phyloP scores from a whole-genome alignment of 2,113 vertebrate species.

The Rhipidura dahli region DNA sequence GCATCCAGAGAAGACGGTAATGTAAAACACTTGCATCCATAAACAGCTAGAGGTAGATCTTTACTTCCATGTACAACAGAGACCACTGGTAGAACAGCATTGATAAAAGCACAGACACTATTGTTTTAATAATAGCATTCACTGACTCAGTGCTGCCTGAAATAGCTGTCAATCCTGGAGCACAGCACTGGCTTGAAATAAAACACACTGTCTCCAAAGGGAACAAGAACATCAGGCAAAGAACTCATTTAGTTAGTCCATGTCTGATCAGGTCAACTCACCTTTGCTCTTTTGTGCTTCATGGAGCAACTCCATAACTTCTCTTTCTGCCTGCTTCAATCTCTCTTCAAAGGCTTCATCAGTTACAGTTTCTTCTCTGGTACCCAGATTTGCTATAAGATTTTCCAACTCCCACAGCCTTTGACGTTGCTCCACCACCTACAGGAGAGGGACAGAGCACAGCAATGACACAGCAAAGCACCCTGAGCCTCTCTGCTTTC shows the following conservation, averaged over 20 bases:
- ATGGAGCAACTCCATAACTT: constrained; percentile 84
- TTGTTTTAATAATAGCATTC: neutral
- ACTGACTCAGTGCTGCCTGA: neutral
- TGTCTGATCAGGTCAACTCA: constrained; percentile 8
- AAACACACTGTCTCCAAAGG: neutral
- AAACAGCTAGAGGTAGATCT: neutral
- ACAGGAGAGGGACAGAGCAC: neutral
- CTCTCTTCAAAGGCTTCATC: constrained; percentile 92
- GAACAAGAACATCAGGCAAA: neutral
- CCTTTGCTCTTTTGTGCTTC: constrained; percentile 93
- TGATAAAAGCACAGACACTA: neutral
- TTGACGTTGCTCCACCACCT: constrained; percentile 92
- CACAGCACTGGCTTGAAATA: neutral
- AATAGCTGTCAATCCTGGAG: neutral
- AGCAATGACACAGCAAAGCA: neutral
- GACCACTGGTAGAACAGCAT: neutral
- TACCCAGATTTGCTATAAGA: constrained; percentile 86
- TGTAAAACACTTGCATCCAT: neutral
- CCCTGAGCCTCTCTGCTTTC: neutral
- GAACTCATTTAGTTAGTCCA: neutral
- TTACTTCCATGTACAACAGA: neutral
- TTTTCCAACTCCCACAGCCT: constrained; percentile 89
- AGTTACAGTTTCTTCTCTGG: constrained; percentile 81
- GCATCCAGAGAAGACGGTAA: neutral
- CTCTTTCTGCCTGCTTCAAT: constrained; percentile 87